Conservation (phyloP, 2,113 vertebrate genomes). For the Sylvilagus bachmani region DNA sequence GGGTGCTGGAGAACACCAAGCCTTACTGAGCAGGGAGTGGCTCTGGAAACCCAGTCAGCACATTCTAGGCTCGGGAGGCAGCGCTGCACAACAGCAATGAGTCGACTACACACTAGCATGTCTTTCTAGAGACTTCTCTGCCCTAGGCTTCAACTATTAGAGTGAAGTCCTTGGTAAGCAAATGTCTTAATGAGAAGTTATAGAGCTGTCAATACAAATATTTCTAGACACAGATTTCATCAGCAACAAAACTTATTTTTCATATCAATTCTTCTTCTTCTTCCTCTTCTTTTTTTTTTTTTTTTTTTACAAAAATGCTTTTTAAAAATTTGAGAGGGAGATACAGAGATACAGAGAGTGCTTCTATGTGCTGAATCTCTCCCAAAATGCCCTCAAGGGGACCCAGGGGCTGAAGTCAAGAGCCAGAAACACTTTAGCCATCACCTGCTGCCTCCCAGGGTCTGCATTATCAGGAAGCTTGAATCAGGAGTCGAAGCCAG, state of each 20-base stretch:
- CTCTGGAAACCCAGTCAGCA: background rate
- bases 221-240: background rate
- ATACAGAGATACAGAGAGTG: no score
- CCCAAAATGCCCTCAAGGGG: no score
- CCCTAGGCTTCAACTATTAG: background rate
- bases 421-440: no score
- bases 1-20: background rate
- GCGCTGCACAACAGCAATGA: background rate
- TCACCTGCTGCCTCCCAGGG: no score
- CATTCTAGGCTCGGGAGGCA: background rate
- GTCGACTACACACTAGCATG: background rate
- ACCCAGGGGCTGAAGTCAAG: no score
- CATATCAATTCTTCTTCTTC: no score
- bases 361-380: no score
- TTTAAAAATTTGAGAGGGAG: no score
- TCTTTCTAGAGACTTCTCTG: background rate
- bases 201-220: background rate
- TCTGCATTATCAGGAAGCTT: no score
- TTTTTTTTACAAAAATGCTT: no score
- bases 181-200: background rate
- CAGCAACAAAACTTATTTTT: background rate
- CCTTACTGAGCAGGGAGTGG: background rate
- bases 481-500: no score
- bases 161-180: background rate
- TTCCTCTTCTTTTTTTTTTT: no score